Evolutionary conservation across 2,888 invertebrate genomes (phyloP).

Genomic region (Troides aeacus): DNA sequence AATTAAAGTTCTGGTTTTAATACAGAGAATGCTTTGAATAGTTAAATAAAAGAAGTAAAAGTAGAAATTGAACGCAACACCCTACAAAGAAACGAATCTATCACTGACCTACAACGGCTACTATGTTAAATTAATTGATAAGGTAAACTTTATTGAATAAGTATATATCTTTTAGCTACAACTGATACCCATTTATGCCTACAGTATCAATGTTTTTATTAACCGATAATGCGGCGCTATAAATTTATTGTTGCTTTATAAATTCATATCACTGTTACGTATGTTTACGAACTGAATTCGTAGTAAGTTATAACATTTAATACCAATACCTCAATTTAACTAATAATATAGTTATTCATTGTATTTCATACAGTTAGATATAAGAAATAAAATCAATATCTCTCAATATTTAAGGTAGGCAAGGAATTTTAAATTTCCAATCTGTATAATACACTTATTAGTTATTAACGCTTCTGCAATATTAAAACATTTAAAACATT

Average conservation of each 20-base stretch:
- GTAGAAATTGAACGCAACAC: neutral
- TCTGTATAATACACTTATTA: neutral
- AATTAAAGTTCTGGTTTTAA: too few relatives aligned
- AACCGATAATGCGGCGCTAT: conserved; percentile 13
- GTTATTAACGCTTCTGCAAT: neutral
- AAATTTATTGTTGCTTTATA: conserved; percentile 22
- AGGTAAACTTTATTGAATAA: conserved; percentile 9
- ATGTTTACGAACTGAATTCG: conserved; percentile 8
- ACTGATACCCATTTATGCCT: conserved; percentile 14
- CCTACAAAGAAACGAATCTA: neutral
- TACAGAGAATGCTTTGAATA: too few relatives aligned
- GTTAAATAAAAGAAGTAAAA: neutral
- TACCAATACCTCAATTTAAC: neutral
- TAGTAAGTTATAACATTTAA: conserved; percentile 1
- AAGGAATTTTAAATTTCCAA: neutral
- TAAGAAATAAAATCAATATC: neutral
- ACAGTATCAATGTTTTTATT: conserved; percentile 19
- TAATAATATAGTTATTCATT: neutral
- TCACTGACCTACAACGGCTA: conserved; percentile 9
- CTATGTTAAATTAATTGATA: conserved; percentile 11
- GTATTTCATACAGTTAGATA: too few relatives aligned
- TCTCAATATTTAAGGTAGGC: neutral
- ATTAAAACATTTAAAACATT: neutral
- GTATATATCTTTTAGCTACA: conserved; percentile 16
- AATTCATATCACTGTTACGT: conserved; percentile 8